A percentile compares a stretch with the other conserved stretches of the same genome.
phyloP scores from a whole-genome alignment of 2,888 invertebrate species.

The Epinotia bilunana region DNA sequence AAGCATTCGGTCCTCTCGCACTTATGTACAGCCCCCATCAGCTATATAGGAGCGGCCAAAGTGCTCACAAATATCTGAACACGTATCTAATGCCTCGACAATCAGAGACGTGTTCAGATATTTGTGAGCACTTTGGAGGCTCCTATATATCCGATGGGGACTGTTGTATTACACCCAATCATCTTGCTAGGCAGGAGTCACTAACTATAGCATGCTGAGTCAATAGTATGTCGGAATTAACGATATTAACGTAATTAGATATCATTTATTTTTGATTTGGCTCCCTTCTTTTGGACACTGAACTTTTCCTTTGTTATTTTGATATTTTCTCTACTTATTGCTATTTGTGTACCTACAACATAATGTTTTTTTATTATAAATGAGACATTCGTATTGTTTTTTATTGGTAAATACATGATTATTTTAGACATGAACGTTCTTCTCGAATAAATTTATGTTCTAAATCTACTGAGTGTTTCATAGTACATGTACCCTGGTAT shows the following conservation, averaged over 20 bases:
- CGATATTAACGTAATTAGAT: constrained; percentile 19
- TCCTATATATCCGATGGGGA: too few relatives aligned
- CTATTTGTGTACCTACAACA: constrained; percentile 46
- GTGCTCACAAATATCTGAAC: too few relatives aligned
- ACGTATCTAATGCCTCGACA: too few relatives aligned
- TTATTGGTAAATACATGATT: constrained; percentile 76
- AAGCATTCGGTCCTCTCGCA: neutral
- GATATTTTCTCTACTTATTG: constrained; percentile 42
- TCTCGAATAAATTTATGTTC: constrained; percentile 80
- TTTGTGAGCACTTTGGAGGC: too few relatives aligned
- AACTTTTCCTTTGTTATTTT: constrained; percentile 49
- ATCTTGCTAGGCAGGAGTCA: neutral
- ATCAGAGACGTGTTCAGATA: too few relatives aligned
- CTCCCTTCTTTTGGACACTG: constrained; percentile 52
- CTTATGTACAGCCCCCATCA: neutral
- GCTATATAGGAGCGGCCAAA: too few relatives aligned
- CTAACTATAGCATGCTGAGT: constrained; percentile 5
- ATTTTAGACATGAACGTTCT: constrained; percentile 72
- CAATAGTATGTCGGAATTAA: constrained; percentile 20
- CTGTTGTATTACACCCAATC: too few relatives aligned
- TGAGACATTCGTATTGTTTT: constrained; percentile 66
- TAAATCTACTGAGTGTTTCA: constrained; percentile 51
- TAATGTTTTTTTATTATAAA: constrained; percentile 53
- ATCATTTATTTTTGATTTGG: constrained; percentile 32
- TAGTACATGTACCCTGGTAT: neutral